Evolutionary conservation across 2,888 invertebrate species (phyloP).

Genomic region (Metallyticus violacea): DNA sequence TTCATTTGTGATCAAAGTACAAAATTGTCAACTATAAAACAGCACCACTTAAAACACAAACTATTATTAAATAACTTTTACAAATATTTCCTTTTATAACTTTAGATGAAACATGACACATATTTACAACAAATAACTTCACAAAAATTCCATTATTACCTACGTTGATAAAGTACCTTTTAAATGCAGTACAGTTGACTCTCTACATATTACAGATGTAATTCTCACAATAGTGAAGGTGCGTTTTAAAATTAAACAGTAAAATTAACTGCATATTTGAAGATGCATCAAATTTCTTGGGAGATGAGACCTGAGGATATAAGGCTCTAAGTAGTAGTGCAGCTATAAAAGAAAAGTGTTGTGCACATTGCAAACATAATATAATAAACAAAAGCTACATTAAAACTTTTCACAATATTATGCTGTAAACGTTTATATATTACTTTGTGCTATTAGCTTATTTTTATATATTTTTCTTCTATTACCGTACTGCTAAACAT

Average conservation of each 20-base stretch:
- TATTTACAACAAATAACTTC: background rate
- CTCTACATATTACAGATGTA: background rate
- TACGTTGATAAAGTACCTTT: background rate
- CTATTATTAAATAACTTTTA: slow-evolving; percentile 4
- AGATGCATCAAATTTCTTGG: too few relatives aligned
- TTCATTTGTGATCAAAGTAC: slow-evolving; percentile 4
- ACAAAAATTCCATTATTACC: background rate
- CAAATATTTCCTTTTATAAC: background rate
- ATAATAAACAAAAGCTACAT: too few relatives aligned
- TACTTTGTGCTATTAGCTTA: too few relatives aligned
- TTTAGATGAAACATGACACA: background rate
- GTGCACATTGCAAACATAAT: too few relatives aligned
- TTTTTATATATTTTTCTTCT: too few relatives aligned
- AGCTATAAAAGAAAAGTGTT: too few relatives aligned
- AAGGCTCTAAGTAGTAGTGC: too few relatives aligned
- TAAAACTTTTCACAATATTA: too few relatives aligned
- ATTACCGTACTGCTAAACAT: too few relatives aligned
- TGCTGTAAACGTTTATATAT: too few relatives aligned
- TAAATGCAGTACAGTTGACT: background rate
- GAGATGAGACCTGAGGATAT: too few relatives aligned
- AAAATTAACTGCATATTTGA: too few relatives aligned
- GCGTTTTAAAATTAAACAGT: background rate
- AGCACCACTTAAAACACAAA: slow-evolving; percentile 15
- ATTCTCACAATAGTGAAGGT: background rate
- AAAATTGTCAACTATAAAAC: slow-evolving; percentile 8